Conservation (phyloP, 2,888 invertebrate genomes). For the Atrina japonica region DNA sequence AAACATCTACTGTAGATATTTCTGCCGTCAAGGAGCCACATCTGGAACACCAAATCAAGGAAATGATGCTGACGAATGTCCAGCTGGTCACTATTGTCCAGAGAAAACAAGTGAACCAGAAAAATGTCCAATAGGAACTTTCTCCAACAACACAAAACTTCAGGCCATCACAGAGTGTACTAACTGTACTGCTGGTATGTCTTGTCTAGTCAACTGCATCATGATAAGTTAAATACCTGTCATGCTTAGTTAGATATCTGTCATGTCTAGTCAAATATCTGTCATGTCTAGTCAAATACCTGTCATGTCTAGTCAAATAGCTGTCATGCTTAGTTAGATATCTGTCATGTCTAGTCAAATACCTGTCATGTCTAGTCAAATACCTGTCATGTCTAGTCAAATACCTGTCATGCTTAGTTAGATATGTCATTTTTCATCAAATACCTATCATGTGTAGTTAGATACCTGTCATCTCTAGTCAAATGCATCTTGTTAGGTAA, state of each 20-base stretch:
- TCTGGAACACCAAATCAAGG: conserved; percentile 75
- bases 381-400: too few relatives aligned
- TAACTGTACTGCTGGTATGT: conserved; percentile 73
- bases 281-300: not conserved
- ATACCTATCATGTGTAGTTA: too few relatives aligned
- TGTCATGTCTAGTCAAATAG: too few relatives aligned
- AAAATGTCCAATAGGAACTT: conserved; percentile 76
- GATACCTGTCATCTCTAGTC: not conserved
- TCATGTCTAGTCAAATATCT: not conserved
- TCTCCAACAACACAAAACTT: conserved; percentile 67
- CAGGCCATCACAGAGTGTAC: conserved; percentile 65
- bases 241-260: too few relatives aligned
- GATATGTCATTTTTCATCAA: too few relatives aligned
- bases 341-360: too few relatives aligned
- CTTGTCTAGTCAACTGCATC: too few relatives aligned
- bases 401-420: too few relatives aligned
- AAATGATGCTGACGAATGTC: conserved; percentile 74
- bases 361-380: too few relatives aligned
- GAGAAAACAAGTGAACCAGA: conserved; percentile 70
- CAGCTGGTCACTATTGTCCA: conserved; percentile 76
- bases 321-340: too few relatives aligned
- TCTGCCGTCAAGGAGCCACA: conserved; percentile 73
- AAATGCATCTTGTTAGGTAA: not conserved
- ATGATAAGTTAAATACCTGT: too few relatives aligned
- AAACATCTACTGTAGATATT: conserved; percentile 63